These are phyloP conservation scores for Sisyra terminalis DNA, from an alignment of 2,888 invertebrate genomes.

Conservation along the genomic window DNA sequence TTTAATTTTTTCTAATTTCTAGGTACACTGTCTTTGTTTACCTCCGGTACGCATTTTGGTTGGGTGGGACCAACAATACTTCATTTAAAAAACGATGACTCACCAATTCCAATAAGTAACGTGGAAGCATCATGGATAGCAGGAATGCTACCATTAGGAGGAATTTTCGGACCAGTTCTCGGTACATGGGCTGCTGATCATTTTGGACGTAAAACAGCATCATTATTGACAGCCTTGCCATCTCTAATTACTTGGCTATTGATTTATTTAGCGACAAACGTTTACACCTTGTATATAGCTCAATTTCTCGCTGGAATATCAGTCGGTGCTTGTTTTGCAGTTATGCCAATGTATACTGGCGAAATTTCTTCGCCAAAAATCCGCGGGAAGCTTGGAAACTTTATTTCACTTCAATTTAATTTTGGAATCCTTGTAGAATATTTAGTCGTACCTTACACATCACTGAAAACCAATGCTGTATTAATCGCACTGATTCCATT, in stretches of 20 bases:
- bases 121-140: conserved; percentile 37
- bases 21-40: conserved; percentile 13
- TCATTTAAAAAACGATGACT: conserved; percentile 15
- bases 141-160: conserved; percentile 40
- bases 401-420: conserved; percentile 30
- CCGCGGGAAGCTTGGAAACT: conserved; percentile 31
- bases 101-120: conserved; percentile 26
- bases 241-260: conserved; percentile 39
- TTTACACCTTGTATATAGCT: conserved; percentile 33
- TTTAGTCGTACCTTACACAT: conserved; percentile 21
- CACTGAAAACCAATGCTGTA: conserved; percentile 26
- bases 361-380: conserved; percentile 31
- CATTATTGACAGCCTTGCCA: conserved; percentile 36
- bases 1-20: too few species aligned
- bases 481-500: conserved; percentile 21
- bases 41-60: conserved; percentile 26
- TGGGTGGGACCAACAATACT: conserved; percentile 26
- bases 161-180: conserved; percentile 37
- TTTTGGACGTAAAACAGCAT: conserved; percentile 38
- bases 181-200: conserved; percentile 42
- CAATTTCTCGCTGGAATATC: conserved; percentile 42
- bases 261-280: conserved; percentile 34
- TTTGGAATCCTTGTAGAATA: conserved; percentile 29
- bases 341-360: conserved; percentile 31
- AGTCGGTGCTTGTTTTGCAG: conserved; percentile 15